Conservation (phyloP, 2,113 vertebrate species). For the Oceanites oceanicus region DNA sequence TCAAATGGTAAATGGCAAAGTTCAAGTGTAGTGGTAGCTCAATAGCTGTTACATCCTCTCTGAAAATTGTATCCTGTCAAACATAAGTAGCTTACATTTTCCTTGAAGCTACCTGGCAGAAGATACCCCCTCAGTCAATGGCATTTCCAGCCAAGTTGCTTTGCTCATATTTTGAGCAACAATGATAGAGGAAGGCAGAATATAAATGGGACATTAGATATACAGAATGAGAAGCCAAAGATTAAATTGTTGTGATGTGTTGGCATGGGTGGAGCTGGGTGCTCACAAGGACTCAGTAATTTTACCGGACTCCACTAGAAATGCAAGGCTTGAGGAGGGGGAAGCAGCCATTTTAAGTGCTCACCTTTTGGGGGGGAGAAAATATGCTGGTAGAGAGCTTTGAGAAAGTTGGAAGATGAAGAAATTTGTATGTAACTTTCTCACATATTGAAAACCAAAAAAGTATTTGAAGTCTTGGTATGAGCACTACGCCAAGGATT, state of each 20-base stretch:
- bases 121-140: not conserved
- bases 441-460: not conserved
- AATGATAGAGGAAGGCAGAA: not conserved
- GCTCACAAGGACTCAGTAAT: not conserved
- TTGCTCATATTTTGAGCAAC: not conserved
- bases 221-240: not conserved
- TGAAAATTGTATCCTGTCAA: not conserved
- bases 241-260: not conserved
- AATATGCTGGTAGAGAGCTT: not conserved
- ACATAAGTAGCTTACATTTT: not conserved
- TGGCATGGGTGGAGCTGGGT: not conserved
- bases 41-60: not conserved
- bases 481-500: not conserved
- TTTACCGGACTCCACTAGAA: not conserved
- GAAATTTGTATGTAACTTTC: not conserved
- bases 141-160: not conserved
- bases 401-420: not conserved
- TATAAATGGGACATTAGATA: not conserved
- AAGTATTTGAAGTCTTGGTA: not conserved
- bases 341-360: not conserved
- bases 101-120: conserved; percentile 25
- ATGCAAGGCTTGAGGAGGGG: not conserved
- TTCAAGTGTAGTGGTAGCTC: not conserved
- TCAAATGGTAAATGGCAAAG: conserved; percentile 44
- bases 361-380: not conserved